Evolutionary conservation across 2,113 vertebrate species (phyloP), one percentile per base, ranked within the genome.

Genomic region (Gallinago undulata): DNA sequence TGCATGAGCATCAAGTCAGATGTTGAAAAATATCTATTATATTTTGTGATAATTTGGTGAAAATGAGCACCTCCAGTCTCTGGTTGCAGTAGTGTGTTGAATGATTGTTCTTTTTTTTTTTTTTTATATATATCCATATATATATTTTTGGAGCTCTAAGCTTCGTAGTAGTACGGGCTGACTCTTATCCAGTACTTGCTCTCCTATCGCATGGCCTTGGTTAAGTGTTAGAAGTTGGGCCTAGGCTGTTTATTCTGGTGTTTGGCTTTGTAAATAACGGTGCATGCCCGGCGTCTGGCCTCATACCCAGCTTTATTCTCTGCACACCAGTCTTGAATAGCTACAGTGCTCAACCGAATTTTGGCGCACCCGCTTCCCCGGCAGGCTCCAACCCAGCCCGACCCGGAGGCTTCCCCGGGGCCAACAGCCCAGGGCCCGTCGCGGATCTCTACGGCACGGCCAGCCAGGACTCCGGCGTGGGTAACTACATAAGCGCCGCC

Each of bases 401-500:
- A 97, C 99, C 99, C 50, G 99, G 99, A 97, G 99, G 98, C 90
- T 99, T 99, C 97, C 99, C 99, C 21, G 99, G 99, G 87, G 98
- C 99, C 97, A 99, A 99, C 98, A 99, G 99, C 98, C 99, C 99
- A 81, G 99, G 99, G 87, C 99, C 99, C 64, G 98, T 98, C 66
- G 96, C 97, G 43, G 98, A 98, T 90, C 97, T 98, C 90, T 96
- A 99, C 98, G 98, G 99, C 98, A 97, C 99, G 97, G 98, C 98
- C 98, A 99, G 98, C 98, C 99, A 99, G 98, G 99, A 99, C 97
- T 99, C 99, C 78, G 99, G 98, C 96, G 99, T 99, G 98, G 99
- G 99, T 93, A 99, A 99, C 98, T 99, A 99, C 99, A 99, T 99
- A 98, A 99, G 99, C 19, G 99, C 99, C 59, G 99, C 99, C 98